phyloP scores from a whole-genome alignment of 35 echinoderm and acorn worm species.

The Amphiura filiformis region DNA sequence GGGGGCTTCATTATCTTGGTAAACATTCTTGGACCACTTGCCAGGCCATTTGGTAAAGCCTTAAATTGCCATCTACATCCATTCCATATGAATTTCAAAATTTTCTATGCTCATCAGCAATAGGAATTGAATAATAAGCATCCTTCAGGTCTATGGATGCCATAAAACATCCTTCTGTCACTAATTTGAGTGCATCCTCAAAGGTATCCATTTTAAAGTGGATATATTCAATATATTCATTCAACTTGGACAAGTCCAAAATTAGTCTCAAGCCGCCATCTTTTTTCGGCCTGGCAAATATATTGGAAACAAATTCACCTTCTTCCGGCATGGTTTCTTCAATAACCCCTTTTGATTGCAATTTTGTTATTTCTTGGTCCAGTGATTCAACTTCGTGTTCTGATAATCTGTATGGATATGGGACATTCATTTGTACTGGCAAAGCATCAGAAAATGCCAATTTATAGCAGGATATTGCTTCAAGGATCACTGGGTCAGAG shows the following conservation, averaged over 20 bases:
- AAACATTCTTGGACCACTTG: slow-evolving; percentile 24
- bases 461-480: slow-evolving; percentile 48
- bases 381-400: slow-evolving; percentile 23
- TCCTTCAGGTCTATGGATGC: slow-evolving; percentile 32
- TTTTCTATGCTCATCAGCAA: not conserved
- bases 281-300: slow-evolving; percentile 28
- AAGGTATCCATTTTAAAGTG: slow-evolving; percentile 61
- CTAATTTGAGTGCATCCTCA: not conserved
- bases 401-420: slow-evolving; percentile 46
- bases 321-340: not conserved
- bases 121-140: slow-evolving; percentile 41
- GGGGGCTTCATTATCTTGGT: slow-evolving; percentile 39
- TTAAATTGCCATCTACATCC: not conserved
- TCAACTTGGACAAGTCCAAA: slow-evolving; percentile 42
- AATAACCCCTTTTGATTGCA: slow-evolving; percentile 20
- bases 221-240: slow-evolving; percentile 11
- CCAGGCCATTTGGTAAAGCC: slow-evolving; percentile 22
- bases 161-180: slow-evolving; percentile 19
- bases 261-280: slow-evolving; percentile 24
- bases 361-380: slow-evolving; percentile 39
- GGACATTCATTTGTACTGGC: slow-evolving; percentile 18
- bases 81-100: slow-evolving; percentile 20
- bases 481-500: slow-evolving; percentile 49
- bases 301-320: slow-evolving; percentile 17
- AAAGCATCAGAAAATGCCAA: slow-evolving; percentile 38